A percentile compares a stretch with the other conserved stretches of the same genome.
Evolutionary conservation across 2,888 invertebrate species (phyloP).

Genomic region (Cryptops parisi): DNA sequence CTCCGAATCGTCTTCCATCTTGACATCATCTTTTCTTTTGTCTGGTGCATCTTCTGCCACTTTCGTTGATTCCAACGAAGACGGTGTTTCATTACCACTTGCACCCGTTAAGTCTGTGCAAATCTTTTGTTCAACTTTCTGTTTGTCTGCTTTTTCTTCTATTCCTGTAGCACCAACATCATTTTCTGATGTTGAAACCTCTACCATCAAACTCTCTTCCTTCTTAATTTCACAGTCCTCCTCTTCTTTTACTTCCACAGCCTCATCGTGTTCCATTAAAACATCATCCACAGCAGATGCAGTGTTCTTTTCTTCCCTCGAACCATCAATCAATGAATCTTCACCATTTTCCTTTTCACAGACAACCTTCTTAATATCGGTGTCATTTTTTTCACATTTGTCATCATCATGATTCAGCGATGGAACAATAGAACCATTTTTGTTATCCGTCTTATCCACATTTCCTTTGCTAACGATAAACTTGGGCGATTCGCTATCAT

Average conservation of each 20-base stretch:
- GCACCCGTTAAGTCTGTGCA: slow-evolving; percentile 33
- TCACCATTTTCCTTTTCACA: slow-evolving; percentile 7
- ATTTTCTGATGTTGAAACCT: not conserved
- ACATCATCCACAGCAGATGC: too few relatives aligned
- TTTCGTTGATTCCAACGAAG: too few relatives aligned
- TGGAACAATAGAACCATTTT: not conserved
- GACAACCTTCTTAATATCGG: too few relatives aligned
- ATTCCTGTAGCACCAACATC: not conserved
- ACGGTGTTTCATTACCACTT: too few relatives aligned
- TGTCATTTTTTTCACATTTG: too few relatives aligned
- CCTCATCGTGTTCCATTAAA: slow-evolving; percentile 16
- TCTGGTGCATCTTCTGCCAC: not conserved
- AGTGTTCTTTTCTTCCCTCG: slow-evolving; percentile 9
- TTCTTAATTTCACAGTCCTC: not conserved
- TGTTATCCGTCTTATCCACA: not conserved
- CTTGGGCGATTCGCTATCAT: not conserved
- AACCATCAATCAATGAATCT: slow-evolving; percentile 3
- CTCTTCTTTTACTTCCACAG: slow-evolving; percentile 12
- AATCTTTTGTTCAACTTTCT: not conserved
- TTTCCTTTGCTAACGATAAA: not conserved
- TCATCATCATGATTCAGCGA: too few relatives aligned
- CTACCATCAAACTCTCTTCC: not conserved
- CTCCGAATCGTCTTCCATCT: not conserved
- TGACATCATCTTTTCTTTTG: not conserved
- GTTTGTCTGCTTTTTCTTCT: too few relatives aligned